phyloP scores from a whole-genome alignment of 2,113 vertebrate genomes.

The Microcebus jonahi region DNA sequence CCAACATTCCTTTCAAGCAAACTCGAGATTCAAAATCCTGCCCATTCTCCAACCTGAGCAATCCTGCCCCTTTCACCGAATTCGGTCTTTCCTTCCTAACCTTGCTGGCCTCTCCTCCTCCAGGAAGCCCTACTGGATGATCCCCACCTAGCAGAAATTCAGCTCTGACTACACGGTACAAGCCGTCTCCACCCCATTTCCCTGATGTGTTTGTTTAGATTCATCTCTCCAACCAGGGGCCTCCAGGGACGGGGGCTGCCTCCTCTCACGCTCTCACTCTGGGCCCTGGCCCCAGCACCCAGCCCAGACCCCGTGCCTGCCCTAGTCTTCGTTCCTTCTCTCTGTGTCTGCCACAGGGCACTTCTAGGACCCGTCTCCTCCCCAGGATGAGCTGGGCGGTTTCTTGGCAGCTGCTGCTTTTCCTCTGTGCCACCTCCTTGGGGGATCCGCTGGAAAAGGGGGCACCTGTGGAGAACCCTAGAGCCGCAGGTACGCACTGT shows the following conservation, averaged over 20 bases:
- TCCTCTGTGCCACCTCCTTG: conserved; percentile 72
- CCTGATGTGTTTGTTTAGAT: neutral
- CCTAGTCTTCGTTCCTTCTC: neutral
- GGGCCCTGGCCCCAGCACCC: neutral
- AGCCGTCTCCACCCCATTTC: neutral
- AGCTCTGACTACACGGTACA: neutral
- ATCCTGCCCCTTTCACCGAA: neutral
- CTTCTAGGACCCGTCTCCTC: conserved; percentile 2
- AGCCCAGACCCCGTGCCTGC: neutral
- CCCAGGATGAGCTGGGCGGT: conserved; percentile 67
- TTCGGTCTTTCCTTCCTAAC: neutral
- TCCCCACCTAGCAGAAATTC: neutral
- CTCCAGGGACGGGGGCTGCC: neutral
- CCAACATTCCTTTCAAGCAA: neutral
- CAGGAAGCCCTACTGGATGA: neutral
- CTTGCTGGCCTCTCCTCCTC: neutral
- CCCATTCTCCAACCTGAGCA: neutral
- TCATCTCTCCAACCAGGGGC: neutral
- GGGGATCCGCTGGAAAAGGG: conserved; percentile 61
- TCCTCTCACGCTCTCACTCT: neutral
- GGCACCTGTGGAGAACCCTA: conserved; percentile 27
- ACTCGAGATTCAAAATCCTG: neutral
- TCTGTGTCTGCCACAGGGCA: neutral
- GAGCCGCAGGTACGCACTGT: conserved; percentile 73
- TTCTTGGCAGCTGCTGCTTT: conserved; percentile 72